phyloP scores from a whole-genome alignment of 2,113 vertebrate species.

The Pollimyrus isidori region DNA sequence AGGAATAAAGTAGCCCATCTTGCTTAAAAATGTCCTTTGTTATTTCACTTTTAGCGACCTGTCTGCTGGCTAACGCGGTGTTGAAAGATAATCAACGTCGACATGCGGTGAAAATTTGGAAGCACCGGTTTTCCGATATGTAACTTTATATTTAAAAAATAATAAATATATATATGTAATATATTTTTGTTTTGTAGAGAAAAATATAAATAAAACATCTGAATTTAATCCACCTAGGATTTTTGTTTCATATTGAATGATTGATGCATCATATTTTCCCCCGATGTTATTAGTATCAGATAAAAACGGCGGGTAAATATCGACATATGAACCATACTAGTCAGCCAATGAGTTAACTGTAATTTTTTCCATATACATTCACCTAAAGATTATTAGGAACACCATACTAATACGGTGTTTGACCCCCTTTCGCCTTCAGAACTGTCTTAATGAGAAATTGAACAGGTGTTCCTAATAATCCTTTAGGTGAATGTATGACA shows the following conservation, averaged over 20 bases:
- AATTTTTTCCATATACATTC: no score
- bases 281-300: no score
- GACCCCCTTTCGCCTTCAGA: no score
- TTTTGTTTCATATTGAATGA: neutral
- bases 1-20: neutral
- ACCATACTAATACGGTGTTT: no score
- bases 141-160: neutral
- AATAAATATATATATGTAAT: neutral
- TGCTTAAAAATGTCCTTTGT: neutral
- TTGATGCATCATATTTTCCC: no score
- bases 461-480: no score
- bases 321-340: no score
- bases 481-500: no score
- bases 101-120: neutral
- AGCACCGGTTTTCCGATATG: neutral
- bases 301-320: no score
- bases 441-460: no score
- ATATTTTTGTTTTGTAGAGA: neutral
- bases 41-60: neutral
- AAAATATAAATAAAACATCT: neutral
- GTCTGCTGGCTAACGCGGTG: neutral
- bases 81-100: neutral
- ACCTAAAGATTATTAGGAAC: no score
- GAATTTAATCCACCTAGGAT: neutral
- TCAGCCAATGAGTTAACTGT: no score